phyloP scores from a whole-genome alignment of 2,888 invertebrate species.

The Cryptops parisi region DNA sequence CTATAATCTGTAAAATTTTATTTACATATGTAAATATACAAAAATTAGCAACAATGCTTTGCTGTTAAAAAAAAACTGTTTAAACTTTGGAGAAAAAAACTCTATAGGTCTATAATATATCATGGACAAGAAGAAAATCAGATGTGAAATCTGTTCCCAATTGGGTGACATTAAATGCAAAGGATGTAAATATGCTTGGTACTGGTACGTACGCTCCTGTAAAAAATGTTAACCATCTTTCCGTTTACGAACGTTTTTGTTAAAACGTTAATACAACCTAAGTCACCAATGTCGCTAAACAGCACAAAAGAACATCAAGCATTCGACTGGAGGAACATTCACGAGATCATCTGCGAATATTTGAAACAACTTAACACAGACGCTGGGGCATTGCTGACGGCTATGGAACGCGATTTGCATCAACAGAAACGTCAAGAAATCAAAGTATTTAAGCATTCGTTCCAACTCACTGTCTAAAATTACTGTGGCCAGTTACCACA shows the following conservation, averaged over 20 bases:
- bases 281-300: not conserved
- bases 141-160: not conserved
- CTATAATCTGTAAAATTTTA: too few relatives aligned
- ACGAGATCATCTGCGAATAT: not conserved
- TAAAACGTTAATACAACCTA: not conserved
- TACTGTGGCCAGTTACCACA: not conserved
- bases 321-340: not conserved
- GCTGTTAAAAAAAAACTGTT: too few relatives aligned
- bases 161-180: not conserved
- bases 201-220: not conserved
- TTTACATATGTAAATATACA: too few relatives aligned
- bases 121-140: not conserved
- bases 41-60: too few relatives aligned
- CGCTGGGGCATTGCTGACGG: not conserved
- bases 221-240: too few relatives aligned
- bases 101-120: too few relatives aligned
- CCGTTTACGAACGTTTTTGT: not conserved
- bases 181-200: not conserved
- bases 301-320: not conserved
- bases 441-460: not conserved
- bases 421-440: not conserved
- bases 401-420: not conserved
- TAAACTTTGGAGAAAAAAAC: too few relatives aligned
- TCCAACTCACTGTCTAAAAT: not conserved
- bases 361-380: slow-evolving; percentile 1